These are phyloP conservation scores for Enteromius unitaeniatus DNA, from an alignment of 2,797 vertebrate species.

Conservation along the genomic window DNA sequence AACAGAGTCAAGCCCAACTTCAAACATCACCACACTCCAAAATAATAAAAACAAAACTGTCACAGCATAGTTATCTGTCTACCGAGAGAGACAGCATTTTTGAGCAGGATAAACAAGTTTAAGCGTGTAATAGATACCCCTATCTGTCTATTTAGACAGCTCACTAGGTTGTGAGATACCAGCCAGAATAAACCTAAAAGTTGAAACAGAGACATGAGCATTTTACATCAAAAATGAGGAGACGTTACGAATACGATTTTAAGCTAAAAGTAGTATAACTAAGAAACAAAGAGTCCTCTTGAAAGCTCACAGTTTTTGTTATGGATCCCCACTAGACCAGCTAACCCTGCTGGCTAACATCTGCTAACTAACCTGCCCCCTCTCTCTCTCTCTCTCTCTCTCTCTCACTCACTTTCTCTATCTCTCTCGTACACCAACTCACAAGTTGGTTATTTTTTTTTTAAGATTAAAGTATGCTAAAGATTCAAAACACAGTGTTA, in stretches of 20 bases:
- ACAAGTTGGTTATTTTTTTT: slow-evolving; percentile 2
- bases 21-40: neutral
- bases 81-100: neutral
- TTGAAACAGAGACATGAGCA: neutral
- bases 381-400: neutral
- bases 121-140: neutral
- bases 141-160: neutral
- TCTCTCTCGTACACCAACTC: slow-evolving; percentile 5
- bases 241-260: neutral
- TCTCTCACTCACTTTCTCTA: neutral
- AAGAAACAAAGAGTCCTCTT: neutral
- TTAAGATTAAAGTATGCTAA: neutral
- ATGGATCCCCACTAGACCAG: neutral
- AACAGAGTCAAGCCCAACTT: neutral
- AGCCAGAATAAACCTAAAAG: neutral
- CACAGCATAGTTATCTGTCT: neutral
- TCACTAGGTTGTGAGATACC: neutral
- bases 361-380: slow-evolving; percentile 37
- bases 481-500: slow-evolving; percentile 4
- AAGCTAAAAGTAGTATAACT: neutral
- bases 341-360: slow-evolving; percentile 41
- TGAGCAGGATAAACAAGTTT: neutral
- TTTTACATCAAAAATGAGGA: neutral
- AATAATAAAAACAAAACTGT: neutral
- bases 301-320: neutral